Base-by-base conservation (phyloP, 2,113 vertebrate species). In the Mus spicilegus region DNA sequence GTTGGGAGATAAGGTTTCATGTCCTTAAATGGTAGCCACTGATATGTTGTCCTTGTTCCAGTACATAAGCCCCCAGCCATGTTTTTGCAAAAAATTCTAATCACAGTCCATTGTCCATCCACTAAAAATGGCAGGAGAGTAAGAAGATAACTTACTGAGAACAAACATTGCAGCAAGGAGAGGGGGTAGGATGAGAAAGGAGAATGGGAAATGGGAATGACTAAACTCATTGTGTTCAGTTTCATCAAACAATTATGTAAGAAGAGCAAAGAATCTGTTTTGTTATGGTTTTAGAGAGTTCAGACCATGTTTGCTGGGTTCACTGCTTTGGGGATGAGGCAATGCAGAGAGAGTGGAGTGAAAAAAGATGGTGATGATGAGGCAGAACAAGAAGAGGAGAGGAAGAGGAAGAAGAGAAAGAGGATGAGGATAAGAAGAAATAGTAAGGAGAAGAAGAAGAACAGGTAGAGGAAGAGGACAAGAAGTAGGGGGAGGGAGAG, bases 331-430 rank as follows among this genome's bases (percentile, higher is more conserved):
- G 69, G 24, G 7, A 8, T 72, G 7, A 56, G 12, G 24, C 30
- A 33, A 20, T 22, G 63, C 2, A 73, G 22, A 36, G 22, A 36
- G 69, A 19, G 19, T 24, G 8, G 9, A 1, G 3, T 4, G 4
- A 5, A 61, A 69, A 39, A 26, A 5, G 63, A 36, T 1, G 3
- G 30, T 30, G 61, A 85, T 28, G 39, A 8, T 1, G 81, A 28
- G 3, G 26, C 3, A 6, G 33, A 28, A 3, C 5, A 14, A 11
- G 1, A n/a, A 28, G 1, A 24, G 17, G 7, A 16, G 56, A n/a
- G 33, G 19, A 5, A 11, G 42, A 77, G 42, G 33, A 39, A 11
- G 19, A 4, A 36, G 13, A 26, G 20, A 9, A 42, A 24, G n/a
- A 73, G n/a, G 4, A 75, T 22, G n/a, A n/a, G 14, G 30, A 67